Conservation (phyloP, 2,797 vertebrate species). For the Molossus alvarezi region DNA sequence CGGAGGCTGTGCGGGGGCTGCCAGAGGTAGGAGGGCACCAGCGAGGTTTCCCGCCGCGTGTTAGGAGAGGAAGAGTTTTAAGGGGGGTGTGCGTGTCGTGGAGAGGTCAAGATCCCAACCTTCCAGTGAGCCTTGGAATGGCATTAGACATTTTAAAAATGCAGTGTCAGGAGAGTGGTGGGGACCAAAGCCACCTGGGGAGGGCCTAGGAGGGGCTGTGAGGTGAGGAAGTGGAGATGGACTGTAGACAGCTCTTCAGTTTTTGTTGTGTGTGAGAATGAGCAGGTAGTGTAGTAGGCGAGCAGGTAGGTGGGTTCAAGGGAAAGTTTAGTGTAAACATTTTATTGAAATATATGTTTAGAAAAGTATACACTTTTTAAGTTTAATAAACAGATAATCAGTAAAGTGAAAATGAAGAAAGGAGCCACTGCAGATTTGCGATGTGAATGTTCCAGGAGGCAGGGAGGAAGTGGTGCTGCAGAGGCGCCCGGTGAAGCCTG, state of each 20-base stretch:
- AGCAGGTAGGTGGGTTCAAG: background rate
- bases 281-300: background rate
- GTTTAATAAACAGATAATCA: background rate
- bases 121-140: background rate
- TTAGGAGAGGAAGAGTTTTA: background rate
- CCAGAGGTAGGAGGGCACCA: background rate
- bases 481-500: background rate
- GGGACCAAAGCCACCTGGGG: background rate
- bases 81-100: background rate
- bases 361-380: background rate
- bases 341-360: background rate
- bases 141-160: background rate
- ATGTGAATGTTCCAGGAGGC: background rate
- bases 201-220: background rate
- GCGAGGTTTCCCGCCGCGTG: background rate
- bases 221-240: background rate
- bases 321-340: conserved; percentile 5
- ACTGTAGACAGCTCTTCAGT: no score
- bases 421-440: background rate
- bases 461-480: background rate
- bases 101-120: background rate
- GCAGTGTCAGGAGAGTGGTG: no score
- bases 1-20: background rate
- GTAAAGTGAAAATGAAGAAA: background rate
- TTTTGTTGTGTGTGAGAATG: background rate